Base-by-base conservation (phyloP, 2,113 vertebrate species). In the Fulica atra region DNA sequence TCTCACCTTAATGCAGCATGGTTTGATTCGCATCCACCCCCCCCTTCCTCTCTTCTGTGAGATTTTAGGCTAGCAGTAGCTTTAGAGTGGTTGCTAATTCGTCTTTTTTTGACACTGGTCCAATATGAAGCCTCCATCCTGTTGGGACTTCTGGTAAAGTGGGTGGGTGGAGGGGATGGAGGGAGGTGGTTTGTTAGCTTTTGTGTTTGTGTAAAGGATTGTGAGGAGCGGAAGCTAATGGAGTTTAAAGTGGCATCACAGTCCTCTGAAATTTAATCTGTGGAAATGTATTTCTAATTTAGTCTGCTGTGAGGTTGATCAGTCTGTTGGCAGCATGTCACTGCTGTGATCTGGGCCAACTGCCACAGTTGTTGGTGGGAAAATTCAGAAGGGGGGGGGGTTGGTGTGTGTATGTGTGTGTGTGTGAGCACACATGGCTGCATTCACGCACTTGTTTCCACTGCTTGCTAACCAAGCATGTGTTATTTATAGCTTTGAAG, bases 231-330 rank as follows among this genome's bases (percentile, higher is more conserved):
- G 90, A 86, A 89, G 86, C 76, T 86, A 91, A 90, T 76, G 69
- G 72, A 69, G 77, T 88, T 90, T 91, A 26, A 92, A 95, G 86
- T 84, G 77, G 38, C 61, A 74, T 91, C 61, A 26, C 12, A 23
- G 73, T 54, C 80, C 80, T 90, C 73, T 91, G 89, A 82, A 96
- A 88, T 90, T 20, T 76, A 92, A 84, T 96, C 73, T 46, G 72
- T 96, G 93, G 86, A 74, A 95, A 91, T 94, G 91, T 89, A 92
- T 92, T 96, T 96, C 95, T 92, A 88, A 95, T 96, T 88, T 81
- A 81, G 77, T 86, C 88, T 94, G 76, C 68, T 25, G 60, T 51
- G 88, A 94, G 95, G 93, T 85, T 90, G 88, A 86, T 94, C 80
- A 60, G 85, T 72, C 79, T 93, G 95, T 95, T 97, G 93, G 95